A percentile compares a stretch with the other conserved stretches of the same genome.
phyloP scores from a whole-genome alignment of 2,888 invertebrate species.

The Deroplatys truncata region DNA sequence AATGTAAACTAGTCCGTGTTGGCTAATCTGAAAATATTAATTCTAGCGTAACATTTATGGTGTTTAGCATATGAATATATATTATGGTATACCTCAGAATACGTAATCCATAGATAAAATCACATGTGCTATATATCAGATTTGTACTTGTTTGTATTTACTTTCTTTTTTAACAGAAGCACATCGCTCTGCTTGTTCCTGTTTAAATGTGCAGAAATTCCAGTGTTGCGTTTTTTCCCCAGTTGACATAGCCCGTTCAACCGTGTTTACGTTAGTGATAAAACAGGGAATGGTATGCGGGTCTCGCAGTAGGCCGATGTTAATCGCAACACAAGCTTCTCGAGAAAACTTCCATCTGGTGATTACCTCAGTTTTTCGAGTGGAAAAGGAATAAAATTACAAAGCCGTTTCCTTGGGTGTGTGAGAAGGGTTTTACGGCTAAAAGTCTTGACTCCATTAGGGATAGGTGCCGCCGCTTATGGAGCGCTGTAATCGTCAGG shows the following conservation, averaged over 20 bases:
- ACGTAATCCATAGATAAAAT: no score
- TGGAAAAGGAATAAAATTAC: neutral
- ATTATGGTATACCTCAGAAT: no score
- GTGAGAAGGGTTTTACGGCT: neutral
- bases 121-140: no score
- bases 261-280: neutral
- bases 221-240: neutral
- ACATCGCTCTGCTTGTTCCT: neutral
- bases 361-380: neutral
- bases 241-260: neutral
- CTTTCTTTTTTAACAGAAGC: no score
- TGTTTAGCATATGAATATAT: no score
- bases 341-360: neutral
- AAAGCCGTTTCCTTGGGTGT: neutral
- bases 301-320: neutral
- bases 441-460: neutral
- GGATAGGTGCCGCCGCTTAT: neutral
- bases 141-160: no score
- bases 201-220: neutral
- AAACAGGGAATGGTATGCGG: neutral
- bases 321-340: neutral
- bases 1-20: no score
- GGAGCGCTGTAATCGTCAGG: neutral
- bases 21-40: no score
- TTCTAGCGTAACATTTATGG: no score